Base-by-base conservation (phyloP, 2,113 vertebrate species). In the Ochotona curzoniae region DNA sequence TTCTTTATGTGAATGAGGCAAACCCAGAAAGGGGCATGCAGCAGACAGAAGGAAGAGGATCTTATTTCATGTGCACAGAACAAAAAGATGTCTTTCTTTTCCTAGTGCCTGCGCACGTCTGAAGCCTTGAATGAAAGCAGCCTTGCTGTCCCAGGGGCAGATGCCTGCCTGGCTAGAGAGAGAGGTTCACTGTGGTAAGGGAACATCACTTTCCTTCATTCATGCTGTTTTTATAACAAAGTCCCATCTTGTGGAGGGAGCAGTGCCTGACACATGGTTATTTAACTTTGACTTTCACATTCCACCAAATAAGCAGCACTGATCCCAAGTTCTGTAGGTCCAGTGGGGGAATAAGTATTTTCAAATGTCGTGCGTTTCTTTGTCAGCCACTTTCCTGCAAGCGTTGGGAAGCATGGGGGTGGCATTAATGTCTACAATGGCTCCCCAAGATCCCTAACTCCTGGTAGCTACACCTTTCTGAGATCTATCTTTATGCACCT, bases 61-160 rank as follows among this genome's bases (percentile, higher is more conserved):
- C 96, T 90, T 91, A 74, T 97, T 97, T 94, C 95, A 94, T 93
- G 71, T 61, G 57, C 51, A 47, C 14, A 79, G 73, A 96, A 91
- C 83, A 93, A 80, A 95, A 93, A 90, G 47, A 67, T 21, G 84
- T 66, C 90, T 93, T 83, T 87, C 75, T 63, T 66, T 49, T 67
- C 51, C 44, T 73, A 73, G 75, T 10, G 47, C 38, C 44, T 10
- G 23, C 1, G 1, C 2, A 2, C 23, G 57, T 54, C 92, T 51
- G 67, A 93, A 57, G 80, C n/a, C 70, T 44, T 69, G 83, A 73
- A 38, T 71, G 86, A 88, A 90, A 82, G 76, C 71, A 71, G 83
- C 32, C 66, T 21, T 44, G 32, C 66, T 23, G 14, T 64, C 69
- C 74, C 9, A 4, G 49, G 70, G 64, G 71, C 74, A 91, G 78